Conservation (phyloP, 2,113 vertebrate species). For the Pao palembangensis region DNA sequence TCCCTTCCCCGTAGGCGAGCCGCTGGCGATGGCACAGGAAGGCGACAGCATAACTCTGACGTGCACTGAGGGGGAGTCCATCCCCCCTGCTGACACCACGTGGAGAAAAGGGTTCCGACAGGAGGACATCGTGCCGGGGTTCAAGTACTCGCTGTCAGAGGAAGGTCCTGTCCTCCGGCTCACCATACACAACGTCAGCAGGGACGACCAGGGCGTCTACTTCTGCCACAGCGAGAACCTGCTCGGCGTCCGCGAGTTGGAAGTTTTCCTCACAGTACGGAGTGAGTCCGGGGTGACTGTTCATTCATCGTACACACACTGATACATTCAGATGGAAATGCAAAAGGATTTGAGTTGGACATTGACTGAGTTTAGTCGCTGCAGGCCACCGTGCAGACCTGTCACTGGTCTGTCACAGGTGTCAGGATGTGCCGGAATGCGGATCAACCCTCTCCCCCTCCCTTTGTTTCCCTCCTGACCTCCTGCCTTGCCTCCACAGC, state of each 20-base stretch:
- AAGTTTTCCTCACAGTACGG: slow-evolving; percentile 83
- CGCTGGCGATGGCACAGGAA: slow-evolving; percentile 77
- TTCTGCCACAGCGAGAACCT: slow-evolving; percentile 88
- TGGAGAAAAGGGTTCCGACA: slow-evolving; percentile 77
- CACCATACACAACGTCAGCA: slow-evolving; percentile 82
- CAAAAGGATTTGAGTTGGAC: too few species aligned
- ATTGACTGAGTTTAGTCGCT: not conserved
- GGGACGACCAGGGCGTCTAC: slow-evolving; percentile 79
- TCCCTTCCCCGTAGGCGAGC: slow-evolving; percentile 76
- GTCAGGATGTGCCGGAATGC: slow-evolving; percentile 44
- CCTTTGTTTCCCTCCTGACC: not conserved
- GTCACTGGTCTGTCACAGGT: slow-evolving; percentile 15
- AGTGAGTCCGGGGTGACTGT: slow-evolving; percentile 70
- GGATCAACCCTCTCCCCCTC: slow-evolving; percentile 25
- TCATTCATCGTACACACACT: too few species aligned
- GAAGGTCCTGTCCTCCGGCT: slow-evolving; percentile 70
- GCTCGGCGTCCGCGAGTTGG: slow-evolving; percentile 69
- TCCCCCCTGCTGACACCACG: slow-evolving; percentile 74
- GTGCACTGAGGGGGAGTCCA: slow-evolving; percentile 73
- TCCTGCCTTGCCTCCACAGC: slow-evolving; percentile 38
- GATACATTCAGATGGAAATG: too few species aligned
- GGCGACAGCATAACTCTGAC: slow-evolving; percentile 74
- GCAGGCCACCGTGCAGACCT: not conserved
- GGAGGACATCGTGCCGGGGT: slow-evolving; percentile 56
- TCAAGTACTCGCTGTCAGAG: slow-evolving; percentile 72